phyloP scores from a whole-genome alignment of 2,113 vertebrate genomes.

The Nothobranchius kuhntae region DNA sequence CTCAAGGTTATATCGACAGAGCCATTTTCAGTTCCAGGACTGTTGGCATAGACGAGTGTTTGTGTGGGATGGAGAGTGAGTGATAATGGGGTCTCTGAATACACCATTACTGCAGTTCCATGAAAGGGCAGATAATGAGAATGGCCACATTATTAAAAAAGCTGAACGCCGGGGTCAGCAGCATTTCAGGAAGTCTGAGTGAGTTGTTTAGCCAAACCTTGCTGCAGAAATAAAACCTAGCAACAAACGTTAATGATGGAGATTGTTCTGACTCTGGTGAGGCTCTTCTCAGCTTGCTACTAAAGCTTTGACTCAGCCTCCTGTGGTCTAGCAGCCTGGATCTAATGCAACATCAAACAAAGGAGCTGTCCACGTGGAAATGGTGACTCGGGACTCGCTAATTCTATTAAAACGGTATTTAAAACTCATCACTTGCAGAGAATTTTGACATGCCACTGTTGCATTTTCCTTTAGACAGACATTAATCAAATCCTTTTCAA shows the following conservation, averaged over 20 bases:
- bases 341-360: too few species aligned
- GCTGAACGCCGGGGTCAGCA: not conserved
- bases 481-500: too few species aligned
- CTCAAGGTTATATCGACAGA: conserved; percentile 24
- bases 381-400: too few species aligned
- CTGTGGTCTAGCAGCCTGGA: too few species aligned
- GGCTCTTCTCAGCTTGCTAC: not conserved
- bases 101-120: conserved; percentile 3
- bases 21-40: conserved; percentile 28
- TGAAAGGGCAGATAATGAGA: conserved; percentile 4
- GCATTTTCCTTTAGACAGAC: too few species aligned
- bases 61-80: conserved; percentile 14
- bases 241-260: not conserved
- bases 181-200: conserved; percentile 7
- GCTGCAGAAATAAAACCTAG: conserved; percentile 1
- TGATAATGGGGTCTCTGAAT: not conserved
- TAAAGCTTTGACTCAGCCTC: not conserved
- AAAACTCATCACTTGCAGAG: too few species aligned
- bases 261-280: not conserved
- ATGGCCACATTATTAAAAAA: not conserved
- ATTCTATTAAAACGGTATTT: too few species aligned
- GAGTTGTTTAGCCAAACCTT: not conserved
- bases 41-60: conserved; percentile 2
- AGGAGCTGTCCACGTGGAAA: too few species aligned
- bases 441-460: too few species aligned